Evolutionary conservation across 1,140 invertebrate genomes (phyloP).

Genomic region (Dendrolimus kikuchii): DNA sequence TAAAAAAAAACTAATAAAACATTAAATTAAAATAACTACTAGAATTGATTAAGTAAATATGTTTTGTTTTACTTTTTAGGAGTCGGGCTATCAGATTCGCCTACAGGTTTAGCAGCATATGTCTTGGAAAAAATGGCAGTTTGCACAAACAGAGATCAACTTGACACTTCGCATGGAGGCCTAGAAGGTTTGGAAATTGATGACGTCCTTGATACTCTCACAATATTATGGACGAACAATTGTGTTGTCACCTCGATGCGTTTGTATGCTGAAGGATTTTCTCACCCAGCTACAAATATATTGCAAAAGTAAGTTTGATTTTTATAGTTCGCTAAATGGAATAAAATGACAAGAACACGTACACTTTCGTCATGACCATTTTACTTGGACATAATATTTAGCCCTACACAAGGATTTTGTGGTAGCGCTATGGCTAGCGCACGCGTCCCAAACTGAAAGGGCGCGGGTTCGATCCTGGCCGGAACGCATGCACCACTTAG

Average conservation of each 20-base stretch:
- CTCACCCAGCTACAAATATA: conserved; percentile 26
- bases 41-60: too few relatives aligned
- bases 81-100: conserved; percentile 76
- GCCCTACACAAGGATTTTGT: too few relatives aligned
- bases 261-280: conserved; percentile 81
- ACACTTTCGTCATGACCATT: too few relatives aligned
- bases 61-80: conserved; percentile 53
- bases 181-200: conserved; percentile 78
- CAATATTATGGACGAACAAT: conserved; percentile 88
- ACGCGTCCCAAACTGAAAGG: too few relatives aligned
- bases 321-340: conserved; percentile 6
- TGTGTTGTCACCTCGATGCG: conserved; percentile 83
- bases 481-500: too few relatives aligned
- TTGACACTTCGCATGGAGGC: conserved; percentile 80
- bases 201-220: conserved; percentile 90
- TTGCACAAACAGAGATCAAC: conserved; percentile 78
- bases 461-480: too few relatives aligned
- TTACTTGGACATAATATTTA: too few relatives aligned
- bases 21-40: too few relatives aligned
- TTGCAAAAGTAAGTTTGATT: conserved; percentile 38
- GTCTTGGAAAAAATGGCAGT: conserved; percentile 90
- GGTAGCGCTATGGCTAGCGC: too few relatives aligned
- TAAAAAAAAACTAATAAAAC: too few relatives aligned
- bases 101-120: conserved; percentile 85
- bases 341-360: too few relatives aligned